Evolutionary conservation across 1,140 invertebrate genomes (phyloP), one percentile per base, ranked within the genome.

Genomic region (Schlechtendalia chinensis): DNA sequence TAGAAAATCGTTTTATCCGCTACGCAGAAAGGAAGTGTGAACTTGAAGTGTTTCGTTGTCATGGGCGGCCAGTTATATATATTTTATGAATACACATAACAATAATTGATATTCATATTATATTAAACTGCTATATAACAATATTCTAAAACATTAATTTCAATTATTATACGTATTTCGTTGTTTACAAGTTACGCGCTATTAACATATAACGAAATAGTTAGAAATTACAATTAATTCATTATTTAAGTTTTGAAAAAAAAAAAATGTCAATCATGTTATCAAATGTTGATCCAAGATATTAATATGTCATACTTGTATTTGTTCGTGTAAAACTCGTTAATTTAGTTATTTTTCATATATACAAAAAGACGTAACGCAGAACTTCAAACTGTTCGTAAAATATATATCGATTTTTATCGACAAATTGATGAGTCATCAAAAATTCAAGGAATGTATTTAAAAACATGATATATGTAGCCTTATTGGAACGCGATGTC

Each of bases 1-100:
- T 69, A 27, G 2, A 69, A 50, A 50, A 39, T 39, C 47, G 39
- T 69, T 69, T 17, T 47, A 69, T 69, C 6, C 24, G n/a, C 8
- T 47, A 19, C 45, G 22, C 67, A 69, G 39, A 69, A 69, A 69
- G 39, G 67, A 69, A 69, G 22, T 50, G 6, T 69, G 45, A 69
- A 69, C 67, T 69, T 69, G 67, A 39, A 69, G 63, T 50, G 16
- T 69, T 69, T 69, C 67, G 39, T 50, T 50, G 45, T 69, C 67
- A 69, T 50, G 67, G 67, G 45, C 67, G 45, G 45, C 39, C 6
- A 69, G n/a, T 67, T 65, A 65, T 45, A 11, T 10, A 63, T 19
- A 27, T 14, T 29, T 63, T 50, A 50, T 8, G 32, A 39, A 39
- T 50, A n/a, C n/a, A n/a, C 14, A 8, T 12, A 12, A 50, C 5